Evolutionary conservation across 92 coral and sea anemone species (phyloP).

Genomic region (Palythoa heliodiscus): DNA sequence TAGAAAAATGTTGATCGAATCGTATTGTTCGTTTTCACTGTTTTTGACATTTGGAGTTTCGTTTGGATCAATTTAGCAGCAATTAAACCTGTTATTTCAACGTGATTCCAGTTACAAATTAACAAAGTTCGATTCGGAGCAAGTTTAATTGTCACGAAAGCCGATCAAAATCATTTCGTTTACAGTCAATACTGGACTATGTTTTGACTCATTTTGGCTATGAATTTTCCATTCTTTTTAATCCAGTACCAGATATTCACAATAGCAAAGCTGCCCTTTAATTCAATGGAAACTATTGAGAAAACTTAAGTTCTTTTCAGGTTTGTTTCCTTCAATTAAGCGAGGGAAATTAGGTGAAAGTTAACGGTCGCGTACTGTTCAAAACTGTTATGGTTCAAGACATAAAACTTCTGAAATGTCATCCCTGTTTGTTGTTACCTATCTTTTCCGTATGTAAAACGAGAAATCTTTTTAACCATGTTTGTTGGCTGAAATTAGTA

Average conservation of each 20-base stretch:
- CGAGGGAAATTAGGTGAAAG: not conserved
- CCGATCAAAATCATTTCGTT: not conserved
- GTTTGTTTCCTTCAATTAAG: conserved; percentile 7
- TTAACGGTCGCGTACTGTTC: not conserved
- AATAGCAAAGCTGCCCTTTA: not conserved
- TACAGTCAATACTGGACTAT: not conserved
- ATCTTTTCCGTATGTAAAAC: conserved; percentile 28
- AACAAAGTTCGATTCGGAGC: conserved; percentile 42
- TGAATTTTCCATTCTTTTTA: not conserved
- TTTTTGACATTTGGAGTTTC: conserved; percentile 18
- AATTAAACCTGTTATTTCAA: conserved; percentile 32
- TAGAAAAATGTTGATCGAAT: not conserved
- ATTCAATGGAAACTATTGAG: not conserved
- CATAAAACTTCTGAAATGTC: not conserved
- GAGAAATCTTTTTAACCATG: conserved; percentile 17
- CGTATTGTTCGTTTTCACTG: conserved; percentile 9
- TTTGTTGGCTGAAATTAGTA: conserved; percentile 7
- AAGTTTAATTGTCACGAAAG: conserved; percentile 39
- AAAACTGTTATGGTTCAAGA: conserved; percentile 9
- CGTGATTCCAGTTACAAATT: conserved; percentile 40
- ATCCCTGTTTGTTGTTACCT: conserved; percentile 17
- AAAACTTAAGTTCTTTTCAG: not conserved
- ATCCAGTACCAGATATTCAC: not conserved
- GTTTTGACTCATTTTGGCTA: not conserved
- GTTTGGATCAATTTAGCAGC: conserved; percentile 33